phyloP scores from a whole-genome alignment of 2,888 invertebrate species.

The Syrista parreyssii region DNA sequence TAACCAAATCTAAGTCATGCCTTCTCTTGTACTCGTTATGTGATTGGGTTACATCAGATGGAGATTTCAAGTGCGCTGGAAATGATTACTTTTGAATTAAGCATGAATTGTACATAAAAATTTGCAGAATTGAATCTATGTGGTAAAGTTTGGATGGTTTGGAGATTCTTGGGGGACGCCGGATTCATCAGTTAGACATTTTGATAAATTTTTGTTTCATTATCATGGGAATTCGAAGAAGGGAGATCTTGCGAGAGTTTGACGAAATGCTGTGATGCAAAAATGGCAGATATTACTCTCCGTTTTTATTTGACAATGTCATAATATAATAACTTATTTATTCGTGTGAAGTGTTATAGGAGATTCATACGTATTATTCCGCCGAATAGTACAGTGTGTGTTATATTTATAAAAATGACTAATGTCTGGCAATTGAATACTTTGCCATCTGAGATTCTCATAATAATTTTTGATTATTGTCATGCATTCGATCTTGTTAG shows the following conservation, averaged over 20 bases:
- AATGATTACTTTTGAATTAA: too few species aligned
- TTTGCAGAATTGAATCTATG: background rate
- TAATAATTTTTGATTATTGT: constrained; percentile 70
- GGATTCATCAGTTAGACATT: background rate
- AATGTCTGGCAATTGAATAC: constrained; percentile 48
- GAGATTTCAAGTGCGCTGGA: background rate
- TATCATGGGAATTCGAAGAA: background rate
- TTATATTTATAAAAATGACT: constrained; percentile 45
- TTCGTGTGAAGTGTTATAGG: background rate
- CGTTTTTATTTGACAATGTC: background rate
- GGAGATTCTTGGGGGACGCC: background rate
- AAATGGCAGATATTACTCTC: background rate
- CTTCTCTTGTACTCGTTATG: background rate
- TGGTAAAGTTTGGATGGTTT: background rate
- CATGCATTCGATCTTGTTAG: constrained; percentile 67
- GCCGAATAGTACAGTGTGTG: background rate
- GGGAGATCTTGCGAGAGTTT: background rate
- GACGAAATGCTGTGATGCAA: background rate
- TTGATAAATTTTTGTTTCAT: background rate
- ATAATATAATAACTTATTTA: background rate
- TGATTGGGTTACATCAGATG: background rate
- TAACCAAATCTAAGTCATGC: background rate
- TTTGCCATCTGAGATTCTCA: constrained; percentile 67
- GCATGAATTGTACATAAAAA: too few species aligned
- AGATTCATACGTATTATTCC: background rate